These are phyloP conservation scores for Onthophagus sagittarius DNA, from an alignment of 2,888 invertebrate genomes.

Conservation along the genomic window DNA sequence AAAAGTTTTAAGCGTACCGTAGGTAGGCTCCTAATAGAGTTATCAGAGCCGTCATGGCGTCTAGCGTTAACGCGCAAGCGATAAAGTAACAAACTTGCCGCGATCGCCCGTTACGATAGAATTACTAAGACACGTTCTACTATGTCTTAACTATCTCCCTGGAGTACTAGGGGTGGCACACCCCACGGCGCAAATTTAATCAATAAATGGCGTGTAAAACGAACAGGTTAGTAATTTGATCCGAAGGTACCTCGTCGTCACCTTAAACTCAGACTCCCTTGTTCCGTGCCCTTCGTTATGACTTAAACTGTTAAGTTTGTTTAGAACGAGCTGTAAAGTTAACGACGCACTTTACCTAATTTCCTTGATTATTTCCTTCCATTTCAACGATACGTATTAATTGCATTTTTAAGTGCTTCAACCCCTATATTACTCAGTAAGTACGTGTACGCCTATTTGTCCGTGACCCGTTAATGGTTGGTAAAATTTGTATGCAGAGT, in stretches of 20 bases:
- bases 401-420: background rate
- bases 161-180: background rate
- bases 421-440: too few species aligned
- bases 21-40: background rate
- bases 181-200: constrained; percentile 25
- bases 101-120: background rate
- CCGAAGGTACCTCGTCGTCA: constrained; percentile 15
- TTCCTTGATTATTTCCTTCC: background rate
- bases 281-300: background rate
- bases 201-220: constrained; percentile 30
- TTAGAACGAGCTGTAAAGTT: background rate
- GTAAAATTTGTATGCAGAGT: background rate
- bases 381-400: background rate
- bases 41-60: background rate
- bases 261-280: background rate
- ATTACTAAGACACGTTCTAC: constrained; percentile 6
- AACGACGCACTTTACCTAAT: background rate
- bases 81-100: background rate
- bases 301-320: background rate
- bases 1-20: background rate
- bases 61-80: background rate
- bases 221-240: constrained; percentile 27
- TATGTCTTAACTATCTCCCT: background rate
- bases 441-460: too few species aligned
- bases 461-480: too few species aligned